phyloP scores from a whole-genome alignment of 2,797 vertebrate genomes.

The Acipenser oxyrinchus region DNA sequence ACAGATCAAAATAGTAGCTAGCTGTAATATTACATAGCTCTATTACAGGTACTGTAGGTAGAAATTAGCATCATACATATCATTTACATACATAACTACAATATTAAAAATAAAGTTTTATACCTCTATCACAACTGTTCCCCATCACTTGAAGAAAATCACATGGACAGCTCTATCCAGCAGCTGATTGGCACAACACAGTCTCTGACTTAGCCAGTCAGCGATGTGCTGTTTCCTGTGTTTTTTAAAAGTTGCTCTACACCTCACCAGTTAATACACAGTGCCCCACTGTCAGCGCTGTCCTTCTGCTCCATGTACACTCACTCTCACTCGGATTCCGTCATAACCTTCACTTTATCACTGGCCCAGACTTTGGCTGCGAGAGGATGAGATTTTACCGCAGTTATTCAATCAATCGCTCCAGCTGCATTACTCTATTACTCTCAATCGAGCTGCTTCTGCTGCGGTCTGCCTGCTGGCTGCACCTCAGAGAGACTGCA shows the following conservation, averaged over 20 bases:
- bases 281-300: slow-evolving; percentile 21
- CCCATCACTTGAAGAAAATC: slow-evolving; percentile 73
- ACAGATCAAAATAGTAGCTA: no score
- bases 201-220: slow-evolving; percentile 44
- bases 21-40: no score
- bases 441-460: slow-evolving; percentile 42
- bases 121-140: slow-evolving; percentile 96
- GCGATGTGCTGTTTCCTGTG: slow-evolving; percentile 14
- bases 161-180: slow-evolving; percentile 35
- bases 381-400: slow-evolving; percentile 48
- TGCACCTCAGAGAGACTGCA: slow-evolving; percentile 19
- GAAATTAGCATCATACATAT: no score
- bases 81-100: no score
- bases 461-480: slow-evolving; percentile 19
- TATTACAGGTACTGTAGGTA: no score
- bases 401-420: slow-evolving; percentile 85
- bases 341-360: slow-evolving; percentile 9
- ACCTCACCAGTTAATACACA: slow-evolving; percentile 1
- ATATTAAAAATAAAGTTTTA: slow-evolving; percentile 9
- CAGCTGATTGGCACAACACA: slow-evolving; percentile 40
- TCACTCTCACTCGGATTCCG: slow-evolving; percentile 37
- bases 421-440: slow-evolving; percentile 68
- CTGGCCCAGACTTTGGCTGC: slow-evolving; percentile 19
- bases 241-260: no score
- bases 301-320: slow-evolving; percentile 27